Percentiles rank a stretch among this genome's conserved stretches.
Evolutionary conservation across 2,113 vertebrate genomes (phyloP).

Genomic region (Peromyscus maniculatus): DNA sequence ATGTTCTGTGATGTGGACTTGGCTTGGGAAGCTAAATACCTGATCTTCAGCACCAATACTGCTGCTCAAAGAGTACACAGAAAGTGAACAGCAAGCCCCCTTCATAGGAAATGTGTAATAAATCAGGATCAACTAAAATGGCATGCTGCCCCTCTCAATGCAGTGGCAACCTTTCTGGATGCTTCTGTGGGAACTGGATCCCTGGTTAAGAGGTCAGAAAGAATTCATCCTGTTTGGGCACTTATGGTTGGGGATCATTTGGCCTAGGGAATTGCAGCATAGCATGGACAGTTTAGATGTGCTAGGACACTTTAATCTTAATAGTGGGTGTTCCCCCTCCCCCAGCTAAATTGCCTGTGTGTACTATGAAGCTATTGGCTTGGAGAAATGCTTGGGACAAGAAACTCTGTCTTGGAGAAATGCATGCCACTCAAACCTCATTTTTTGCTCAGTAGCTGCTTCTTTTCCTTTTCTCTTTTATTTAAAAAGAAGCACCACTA

Average conservation of each 20-base stretch:
- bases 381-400: slow-evolving; percentile 31
- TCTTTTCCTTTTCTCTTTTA: neutral
- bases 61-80: neutral
- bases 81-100: neutral
- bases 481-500: slow-evolving; percentile 15
- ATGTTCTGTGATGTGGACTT: neutral
- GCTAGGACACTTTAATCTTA: neutral
- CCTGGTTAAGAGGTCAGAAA: neutral
- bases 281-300: neutral
- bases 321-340: neutral
- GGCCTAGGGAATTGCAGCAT: slow-evolving; percentile 16
- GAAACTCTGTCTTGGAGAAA: slow-evolving; percentile 8
- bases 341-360: neutral
- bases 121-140: neutral
- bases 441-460: neutral
- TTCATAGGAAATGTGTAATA: neutral
- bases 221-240: neutral
- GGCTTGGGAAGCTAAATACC: neutral
- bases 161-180: neutral
- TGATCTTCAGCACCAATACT: neutral
- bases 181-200: neutral
- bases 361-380: neutral
- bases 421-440: neutral
- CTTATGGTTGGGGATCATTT: neutral
- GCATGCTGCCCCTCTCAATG: neutral